A percentile compares a stretch with the other conserved stretches of the same genome.
Evolutionary conservation across 2,888 invertebrate species (phyloP).

Genomic region (Anaspis maculata): DNA sequence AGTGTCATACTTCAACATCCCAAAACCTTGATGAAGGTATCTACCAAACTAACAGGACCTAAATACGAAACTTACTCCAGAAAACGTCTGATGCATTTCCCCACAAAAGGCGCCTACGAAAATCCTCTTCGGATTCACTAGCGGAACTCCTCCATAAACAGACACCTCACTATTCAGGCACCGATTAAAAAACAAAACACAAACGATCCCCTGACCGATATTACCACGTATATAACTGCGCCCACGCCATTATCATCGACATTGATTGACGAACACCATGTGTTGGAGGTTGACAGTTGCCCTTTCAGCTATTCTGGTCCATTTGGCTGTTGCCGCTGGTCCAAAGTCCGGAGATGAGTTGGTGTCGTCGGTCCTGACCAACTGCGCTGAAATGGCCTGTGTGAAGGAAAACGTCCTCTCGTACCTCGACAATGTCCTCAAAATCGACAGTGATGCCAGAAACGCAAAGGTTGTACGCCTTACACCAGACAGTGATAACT

Average conservation of each 20-base stretch:
- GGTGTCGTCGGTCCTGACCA: constrained; percentile 61
- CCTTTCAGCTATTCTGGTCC: constrained; percentile 46
- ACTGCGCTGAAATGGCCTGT: constrained; percentile 66
- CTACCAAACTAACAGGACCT: no score
- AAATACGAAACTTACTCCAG: no score
- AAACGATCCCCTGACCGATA: constrained; percentile 44
- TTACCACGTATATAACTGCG: constrained; percentile 57
- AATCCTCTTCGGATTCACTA: constrained; percentile 18
- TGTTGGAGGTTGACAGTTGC: constrained; percentile 40
- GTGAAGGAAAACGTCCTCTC: constrained; percentile 69
- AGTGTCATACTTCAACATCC: no score
- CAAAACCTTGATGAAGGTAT: no score
- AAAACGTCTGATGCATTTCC: no score
- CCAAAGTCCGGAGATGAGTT: constrained; percentile 60
- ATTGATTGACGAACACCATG: constrained; percentile 24
- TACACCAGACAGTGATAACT: constrained; percentile 3
- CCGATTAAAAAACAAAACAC: constrained; percentile 36
- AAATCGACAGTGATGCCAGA: constrained; percentile 46
- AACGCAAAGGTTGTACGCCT: constrained; percentile 39
- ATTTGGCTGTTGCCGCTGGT: constrained; percentile 44
- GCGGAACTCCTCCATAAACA: constrained; percentile 29
- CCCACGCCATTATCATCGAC: constrained; percentile 41
- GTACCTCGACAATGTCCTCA: constrained; percentile 64
- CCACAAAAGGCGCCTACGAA: no score
- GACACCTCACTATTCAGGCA: constrained; percentile 28